phyloP scores from a whole-genome alignment of 2,113 vertebrate species.

The Casuarius casuarius region DNA sequence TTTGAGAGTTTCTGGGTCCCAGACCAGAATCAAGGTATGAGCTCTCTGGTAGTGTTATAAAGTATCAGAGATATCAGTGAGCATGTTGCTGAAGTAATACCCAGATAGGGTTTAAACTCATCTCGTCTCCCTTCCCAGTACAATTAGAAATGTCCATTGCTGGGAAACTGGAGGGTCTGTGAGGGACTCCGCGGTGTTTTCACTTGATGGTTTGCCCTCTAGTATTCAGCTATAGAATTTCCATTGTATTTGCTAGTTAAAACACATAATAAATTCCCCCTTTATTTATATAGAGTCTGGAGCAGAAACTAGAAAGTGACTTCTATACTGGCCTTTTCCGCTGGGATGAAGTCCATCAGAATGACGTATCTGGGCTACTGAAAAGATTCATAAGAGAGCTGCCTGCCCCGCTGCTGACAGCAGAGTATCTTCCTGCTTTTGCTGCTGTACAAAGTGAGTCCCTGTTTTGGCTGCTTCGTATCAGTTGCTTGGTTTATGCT shows the following conservation, averaged over 20 bases:
- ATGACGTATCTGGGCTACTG: conserved; percentile 86
- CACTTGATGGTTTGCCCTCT: background rate
- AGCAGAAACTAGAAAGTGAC: conserved; percentile 85
- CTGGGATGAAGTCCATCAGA: conserved; percentile 91
- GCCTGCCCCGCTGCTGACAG: conserved; percentile 85
- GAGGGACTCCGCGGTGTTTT: background rate
- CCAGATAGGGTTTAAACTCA: background rate
- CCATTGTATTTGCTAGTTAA: background rate
- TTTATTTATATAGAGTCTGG: conserved; percentile 74
- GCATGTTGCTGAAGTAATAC: background rate
- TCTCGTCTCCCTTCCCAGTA: background rate
- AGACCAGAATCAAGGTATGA: conserved; percentile 89
- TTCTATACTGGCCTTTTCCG: conserved; percentile 83
- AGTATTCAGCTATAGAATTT: background rate
- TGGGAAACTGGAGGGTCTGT: background rate
- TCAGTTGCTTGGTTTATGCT: background rate
- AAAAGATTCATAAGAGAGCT: conserved; percentile 93
- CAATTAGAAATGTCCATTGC: accelerated
- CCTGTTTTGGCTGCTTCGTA: background rate
- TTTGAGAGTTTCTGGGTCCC: conserved; percentile 89
- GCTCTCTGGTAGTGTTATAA: background rate
- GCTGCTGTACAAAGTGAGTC: conserved; percentile 87
- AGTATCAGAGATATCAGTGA: background rate
- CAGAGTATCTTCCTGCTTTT: conserved; percentile 91
- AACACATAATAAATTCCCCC: background rate